Percentiles rank a stretch among this genome's conserved stretches.
These are phyloP conservation scores for Tonatia bakeri DNA, from an alignment of 2,113 vertebrate genomes.

Conservation along the genomic window DNA sequence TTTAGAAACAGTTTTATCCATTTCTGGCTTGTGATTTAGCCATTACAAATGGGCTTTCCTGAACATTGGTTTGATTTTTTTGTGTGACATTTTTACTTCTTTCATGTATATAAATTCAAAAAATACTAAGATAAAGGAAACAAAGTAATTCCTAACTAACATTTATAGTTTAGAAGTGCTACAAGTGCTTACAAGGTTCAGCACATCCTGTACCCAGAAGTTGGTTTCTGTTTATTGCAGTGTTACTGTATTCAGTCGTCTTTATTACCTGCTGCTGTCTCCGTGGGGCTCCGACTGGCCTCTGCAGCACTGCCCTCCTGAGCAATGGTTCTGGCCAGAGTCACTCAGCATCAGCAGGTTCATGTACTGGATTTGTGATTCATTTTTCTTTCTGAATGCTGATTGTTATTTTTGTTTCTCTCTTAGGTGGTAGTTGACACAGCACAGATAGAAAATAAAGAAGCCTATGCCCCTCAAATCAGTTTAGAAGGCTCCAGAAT, in stretches of 20 bases:
- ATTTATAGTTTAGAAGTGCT: constrained; percentile 26
- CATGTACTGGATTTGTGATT: background rate
- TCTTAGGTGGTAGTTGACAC: constrained; percentile 97
- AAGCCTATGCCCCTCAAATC: constrained; percentile 98
- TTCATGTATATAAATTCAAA: background rate
- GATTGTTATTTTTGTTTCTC: constrained; percentile 34
- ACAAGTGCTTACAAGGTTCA: background rate
- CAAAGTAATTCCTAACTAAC: background rate
- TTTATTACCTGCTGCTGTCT: background rate
- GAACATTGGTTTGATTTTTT: constrained; percentile 30
- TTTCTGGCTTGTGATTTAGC: background rate
- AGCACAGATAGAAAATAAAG: constrained; percentile 98
- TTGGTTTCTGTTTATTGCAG: background rate
- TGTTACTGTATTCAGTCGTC: background rate
- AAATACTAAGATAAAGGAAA: constrained; percentile 7
- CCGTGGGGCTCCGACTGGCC: background rate
- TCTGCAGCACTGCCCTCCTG: background rate
- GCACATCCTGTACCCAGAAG: background rate
- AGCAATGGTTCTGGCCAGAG: background rate
- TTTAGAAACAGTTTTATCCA: background rate
- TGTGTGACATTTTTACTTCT: constrained; percentile 1
- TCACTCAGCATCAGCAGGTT: background rate
- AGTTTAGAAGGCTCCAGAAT: constrained; percentile 94
- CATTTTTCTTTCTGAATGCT: constrained; percentile 31
- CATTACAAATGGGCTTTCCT: background rate